Base-by-base conservation (phyloP, 2,888 invertebrate genomes). In the Drosophila trichaetosa region DNA sequence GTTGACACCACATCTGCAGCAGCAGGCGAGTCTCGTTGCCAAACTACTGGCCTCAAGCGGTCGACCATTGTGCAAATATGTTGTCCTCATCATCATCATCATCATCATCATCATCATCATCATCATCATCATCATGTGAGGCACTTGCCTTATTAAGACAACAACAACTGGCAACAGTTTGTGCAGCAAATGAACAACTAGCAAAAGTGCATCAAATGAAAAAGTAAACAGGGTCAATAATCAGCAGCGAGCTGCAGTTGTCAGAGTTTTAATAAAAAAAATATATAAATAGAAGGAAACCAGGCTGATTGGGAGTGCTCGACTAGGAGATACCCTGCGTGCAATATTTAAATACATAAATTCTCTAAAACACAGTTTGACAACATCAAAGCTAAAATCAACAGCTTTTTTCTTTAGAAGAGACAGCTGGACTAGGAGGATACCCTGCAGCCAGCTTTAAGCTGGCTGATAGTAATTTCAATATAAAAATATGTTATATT, bases 1-100 rank as follows among this genome's bases (percentile, higher is more conserved):
- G 73, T 73, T 87, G 84, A 71, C 87, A 84, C 79, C 70, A 68
- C 53, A 64, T 18, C 65, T 59, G 58, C 62, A 48, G 57, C 60
- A 51, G 62, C 48, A 65, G 52, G 59, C 68, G 33, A n/a, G 18
- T 8, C 27, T 74, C 63, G 63, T 64, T 69, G 68, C 52, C 48
- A 52, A 42, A 42, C 11, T 42, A 36, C 34, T 61, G 49, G 57
- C 69, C 76, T 58, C 60, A 64, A 58, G 79, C 69, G 79, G 60
- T 52, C 61, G 11, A 53, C 64, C 61, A 54, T 62, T 65, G 62
- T 52, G 60, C 63, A 76, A 76, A 80, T 71, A 73, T 53, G 54
- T 40, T 24, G 16, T 46, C 24, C 46, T 24, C 46, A 16, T 46
- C 24, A 4, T 46, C 21, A 46, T 13, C 46, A 13, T 34, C 13